Percentiles rank a stretch among this genome's conserved stretches.
Evolutionary conservation across 2,888 invertebrate species (phyloP).

Genomic region (Paralinhomoeus sp.): DNA sequence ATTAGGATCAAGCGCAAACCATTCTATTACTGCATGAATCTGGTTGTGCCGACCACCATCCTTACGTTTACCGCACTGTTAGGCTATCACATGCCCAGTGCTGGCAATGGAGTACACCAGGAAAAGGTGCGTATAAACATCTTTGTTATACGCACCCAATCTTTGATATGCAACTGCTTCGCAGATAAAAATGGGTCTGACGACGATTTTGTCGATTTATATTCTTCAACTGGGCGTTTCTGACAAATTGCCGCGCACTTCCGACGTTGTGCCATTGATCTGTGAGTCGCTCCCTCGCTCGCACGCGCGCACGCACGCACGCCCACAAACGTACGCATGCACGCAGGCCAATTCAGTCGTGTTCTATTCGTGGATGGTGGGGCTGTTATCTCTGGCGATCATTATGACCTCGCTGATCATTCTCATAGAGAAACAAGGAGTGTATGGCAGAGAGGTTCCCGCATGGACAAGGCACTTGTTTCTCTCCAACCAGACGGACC

Average conservation of each 20-base stretch:
- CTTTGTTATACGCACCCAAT: too few relatives aligned
- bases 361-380: conserved; percentile 3
- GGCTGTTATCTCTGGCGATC: conserved; percentile 3
- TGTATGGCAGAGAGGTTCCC: too few relatives aligned
- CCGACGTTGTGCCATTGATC: conserved; percentile 5
- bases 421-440: conserved; percentile 5
- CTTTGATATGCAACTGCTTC: not conserved
- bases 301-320: too few relatives aligned
- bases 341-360: not conserved
- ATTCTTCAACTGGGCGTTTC: conserved; percentile 5
- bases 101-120: not conserved
- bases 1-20: conserved; percentile 3
- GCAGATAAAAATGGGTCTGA: conserved; percentile 5
- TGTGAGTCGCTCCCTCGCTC: conserved; percentile 1
- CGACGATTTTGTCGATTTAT: conserved; percentile 5
- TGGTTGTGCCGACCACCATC: too few relatives aligned
- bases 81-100: conserved; percentile 6
- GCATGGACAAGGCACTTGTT: too few relatives aligned
- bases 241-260: conserved; percentile 6
- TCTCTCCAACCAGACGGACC: too few relatives aligned
- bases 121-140: too few relatives aligned
- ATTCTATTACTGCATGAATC: conserved; percentile 1
- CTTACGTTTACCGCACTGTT: conserved; percentile 4
- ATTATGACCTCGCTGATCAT: conserved; percentile 2
- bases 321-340: not conserved